A percentile compares a stretch with the other conserved stretches of the same genome.
Conservation (phyloP, 2,113 vertebrate species). For the Pygoscelis adeliae region DNA sequence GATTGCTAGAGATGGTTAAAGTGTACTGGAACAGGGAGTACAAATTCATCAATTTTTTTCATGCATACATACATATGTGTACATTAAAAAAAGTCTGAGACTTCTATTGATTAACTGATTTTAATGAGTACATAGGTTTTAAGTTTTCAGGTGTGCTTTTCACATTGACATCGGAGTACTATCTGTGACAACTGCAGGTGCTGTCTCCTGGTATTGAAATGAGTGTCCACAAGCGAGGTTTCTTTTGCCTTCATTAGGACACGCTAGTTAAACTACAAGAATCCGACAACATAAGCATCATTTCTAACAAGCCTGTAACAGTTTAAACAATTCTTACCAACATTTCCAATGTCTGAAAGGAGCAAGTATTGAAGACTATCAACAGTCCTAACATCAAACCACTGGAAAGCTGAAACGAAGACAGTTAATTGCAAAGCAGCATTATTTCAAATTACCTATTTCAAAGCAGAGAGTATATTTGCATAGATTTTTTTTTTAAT, state of each 20-base stretch:
- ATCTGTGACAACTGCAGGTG: not conserved
- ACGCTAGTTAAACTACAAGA: not conserved
- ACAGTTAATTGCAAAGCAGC: not conserved
- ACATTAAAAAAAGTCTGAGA: not conserved
- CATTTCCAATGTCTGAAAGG: not conserved
- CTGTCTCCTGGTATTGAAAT: not conserved
- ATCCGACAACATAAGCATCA: not conserved
- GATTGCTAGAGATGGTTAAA: not conserved
- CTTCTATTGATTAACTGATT: not conserved
- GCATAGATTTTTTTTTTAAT: rapidly evolving
- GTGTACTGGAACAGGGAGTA: not conserved
- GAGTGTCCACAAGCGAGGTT: not conserved
- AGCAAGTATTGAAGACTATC: not conserved
- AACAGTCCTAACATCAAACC: not conserved
- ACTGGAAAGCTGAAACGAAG: not conserved
- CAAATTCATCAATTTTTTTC: not conserved
- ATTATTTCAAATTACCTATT: not conserved
- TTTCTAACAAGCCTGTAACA: not conserved
- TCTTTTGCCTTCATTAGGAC: not conserved
- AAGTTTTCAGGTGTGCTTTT: not conserved
- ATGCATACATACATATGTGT: too few relatives aligned
- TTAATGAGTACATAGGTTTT: not conserved
- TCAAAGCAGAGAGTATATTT: not conserved
- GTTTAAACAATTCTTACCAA: not conserved
- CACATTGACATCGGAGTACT: not conserved